A percentile compares a stretch with the other conserved stretches of the same genome.
phyloP scores from a whole-genome alignment of 2,797 vertebrate genomes.

The Nannoperca australis region DNA sequence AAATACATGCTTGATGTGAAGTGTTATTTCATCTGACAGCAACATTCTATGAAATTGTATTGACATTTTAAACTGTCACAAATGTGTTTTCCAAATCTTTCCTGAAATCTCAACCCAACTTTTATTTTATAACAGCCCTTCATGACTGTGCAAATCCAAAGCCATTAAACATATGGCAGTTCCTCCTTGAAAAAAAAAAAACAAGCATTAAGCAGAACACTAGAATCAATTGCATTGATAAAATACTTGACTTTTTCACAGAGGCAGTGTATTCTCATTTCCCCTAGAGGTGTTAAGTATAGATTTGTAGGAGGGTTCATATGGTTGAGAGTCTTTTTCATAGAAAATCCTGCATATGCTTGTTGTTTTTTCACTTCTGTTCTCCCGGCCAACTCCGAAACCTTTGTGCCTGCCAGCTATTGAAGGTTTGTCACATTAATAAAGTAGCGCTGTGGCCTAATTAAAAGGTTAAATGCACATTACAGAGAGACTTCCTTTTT shows the following conservation, averaged over 20 bases:
- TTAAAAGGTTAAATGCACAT: constrained; percentile 51
- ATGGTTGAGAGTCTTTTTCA: constrained; percentile 6
- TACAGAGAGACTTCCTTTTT: constrained; percentile 13
- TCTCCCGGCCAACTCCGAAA: constrained; percentile 44
- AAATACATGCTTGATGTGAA: constrained; percentile 15
- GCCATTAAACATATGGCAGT: neutral
- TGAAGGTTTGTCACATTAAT: constrained; percentile 63
- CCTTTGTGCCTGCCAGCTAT: constrained; percentile 32
- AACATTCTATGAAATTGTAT: neutral
- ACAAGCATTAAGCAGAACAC: neutral
- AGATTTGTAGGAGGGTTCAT: constrained; percentile 31
- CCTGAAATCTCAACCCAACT: neutral
- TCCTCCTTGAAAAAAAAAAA: constrained; percentile 12
- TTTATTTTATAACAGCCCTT: neutral
- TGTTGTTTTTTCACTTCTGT: constrained; percentile 20
- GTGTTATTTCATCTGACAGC: constrained; percentile 26
- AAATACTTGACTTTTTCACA: constrained; percentile 26
- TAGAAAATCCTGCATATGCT: constrained; percentile 27
- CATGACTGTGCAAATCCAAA: neutral
- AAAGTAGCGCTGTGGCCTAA: constrained; percentile 38
- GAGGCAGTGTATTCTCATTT: constrained; percentile 39
- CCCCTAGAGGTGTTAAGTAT: constrained; percentile 38
- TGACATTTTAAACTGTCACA: constrained; percentile 10
- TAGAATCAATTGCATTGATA: constrained; percentile 24
- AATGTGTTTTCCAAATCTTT: constrained; percentile 2